phyloP scores from a whole-genome alignment of 1,140 invertebrate species.

The Brachionus rubens region DNA sequence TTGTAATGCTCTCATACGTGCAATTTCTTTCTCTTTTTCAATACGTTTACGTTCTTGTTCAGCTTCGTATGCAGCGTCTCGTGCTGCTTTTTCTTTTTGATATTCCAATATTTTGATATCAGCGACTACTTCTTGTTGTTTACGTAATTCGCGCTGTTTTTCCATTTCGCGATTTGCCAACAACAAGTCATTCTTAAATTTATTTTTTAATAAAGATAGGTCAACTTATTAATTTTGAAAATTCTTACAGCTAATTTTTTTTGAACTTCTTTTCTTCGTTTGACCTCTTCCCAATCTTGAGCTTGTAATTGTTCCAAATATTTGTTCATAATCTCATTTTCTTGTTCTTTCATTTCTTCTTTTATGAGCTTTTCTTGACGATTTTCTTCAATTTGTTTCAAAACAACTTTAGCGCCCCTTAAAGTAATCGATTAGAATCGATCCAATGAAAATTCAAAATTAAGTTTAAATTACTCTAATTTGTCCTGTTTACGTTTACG shows the following conservation, averaged over 20 bases:
- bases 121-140: constrained; percentile 56
- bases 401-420: constrained; percentile 36
- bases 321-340: constrained; percentile 31
- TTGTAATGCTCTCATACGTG: constrained; percentile 56
- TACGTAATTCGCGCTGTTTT: constrained; percentile 52
- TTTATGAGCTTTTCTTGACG: constrained; percentile 16
- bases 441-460: no score
- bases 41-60: constrained; percentile 58
- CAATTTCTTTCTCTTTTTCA: constrained; percentile 61
- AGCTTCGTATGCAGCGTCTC: constrained; percentile 58
- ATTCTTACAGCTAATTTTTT: constrained; percentile 40
- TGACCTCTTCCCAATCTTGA: constrained; percentile 33
- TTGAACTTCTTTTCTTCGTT: constrained; percentile 40
- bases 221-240: no score
- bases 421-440: no score
- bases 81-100: constrained; percentile 60
- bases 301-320: constrained; percentile 33
- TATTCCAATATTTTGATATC: constrained; percentile 59
- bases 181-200: constrained; percentile 56
- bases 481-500: constrained; percentile 50
- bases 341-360: constrained; percentile 37
- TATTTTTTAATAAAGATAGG: no score
- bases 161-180: constrained; percentile 57
- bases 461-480: constrained; percentile 50
- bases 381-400: constrained; percentile 37